Conservation (phyloP, 2,113 vertebrate species). For the Empidonax traillii region DNA sequence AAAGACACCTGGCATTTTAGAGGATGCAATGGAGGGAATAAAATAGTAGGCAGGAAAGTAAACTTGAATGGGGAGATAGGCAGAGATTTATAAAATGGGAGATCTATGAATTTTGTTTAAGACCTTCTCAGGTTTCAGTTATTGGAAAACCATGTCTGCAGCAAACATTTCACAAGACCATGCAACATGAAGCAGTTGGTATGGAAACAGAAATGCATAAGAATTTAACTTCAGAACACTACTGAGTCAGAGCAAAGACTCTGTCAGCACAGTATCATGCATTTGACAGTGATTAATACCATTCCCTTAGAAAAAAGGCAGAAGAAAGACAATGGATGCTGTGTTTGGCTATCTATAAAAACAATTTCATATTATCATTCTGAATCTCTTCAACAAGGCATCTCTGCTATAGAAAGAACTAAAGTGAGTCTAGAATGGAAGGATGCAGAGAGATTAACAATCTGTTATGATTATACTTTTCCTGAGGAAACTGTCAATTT, state of each 20-base stretch:
- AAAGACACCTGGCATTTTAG: neutral
- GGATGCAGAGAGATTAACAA: conserved; percentile 13
- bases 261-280: neutral
- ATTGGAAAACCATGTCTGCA: neutral
- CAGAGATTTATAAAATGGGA: neutral
- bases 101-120: neutral
- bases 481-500: neutral
- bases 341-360: neutral
- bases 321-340: neutral
- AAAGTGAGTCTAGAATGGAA: neutral
- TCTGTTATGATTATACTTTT: conserved; percentile 13
- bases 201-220: neutral
- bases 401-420: neutral
- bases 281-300: neutral
- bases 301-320: neutral
- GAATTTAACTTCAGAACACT: neutral
- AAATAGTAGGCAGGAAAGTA: neutral
- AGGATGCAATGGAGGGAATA: neutral
- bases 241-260: neutral
- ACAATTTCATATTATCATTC: neutral
- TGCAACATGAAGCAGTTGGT: neutral
- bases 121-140: neutral
- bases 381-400: neutral
- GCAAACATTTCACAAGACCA: neutral
- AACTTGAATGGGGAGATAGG: neutral